These are phyloP conservation scores for Gouania willdenowi DNA, from an alignment of 2,797 vertebrate genomes.

Conservation along the genomic window DNA sequence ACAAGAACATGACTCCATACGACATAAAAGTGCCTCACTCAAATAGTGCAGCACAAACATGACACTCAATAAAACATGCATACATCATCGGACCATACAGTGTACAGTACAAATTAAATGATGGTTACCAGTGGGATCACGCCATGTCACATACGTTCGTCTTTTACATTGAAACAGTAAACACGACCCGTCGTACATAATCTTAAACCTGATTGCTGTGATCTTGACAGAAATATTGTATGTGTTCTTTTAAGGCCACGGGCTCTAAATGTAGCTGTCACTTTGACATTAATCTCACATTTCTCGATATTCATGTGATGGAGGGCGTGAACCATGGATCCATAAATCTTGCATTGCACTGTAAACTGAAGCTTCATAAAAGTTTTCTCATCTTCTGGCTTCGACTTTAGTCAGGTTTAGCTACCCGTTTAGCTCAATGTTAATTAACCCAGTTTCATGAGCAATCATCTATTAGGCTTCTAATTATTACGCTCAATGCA, in stretches of 20 bases:
- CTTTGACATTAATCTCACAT: constrained; percentile 55
- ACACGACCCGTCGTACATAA: constrained; percentile 8
- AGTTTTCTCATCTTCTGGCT: constrained; percentile 46
- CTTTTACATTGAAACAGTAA: constrained; percentile 5
- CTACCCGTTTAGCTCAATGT: constrained; percentile 45
- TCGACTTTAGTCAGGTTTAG: constrained; percentile 38
- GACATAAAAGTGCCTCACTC: too few relatives aligned
- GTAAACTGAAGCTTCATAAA: constrained; percentile 36
- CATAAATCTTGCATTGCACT: constrained; percentile 41
- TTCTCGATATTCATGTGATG: constrained; percentile 49
- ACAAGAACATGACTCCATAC: too few relatives aligned
- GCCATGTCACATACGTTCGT: background rate
- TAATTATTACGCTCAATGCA: constrained; percentile 58
- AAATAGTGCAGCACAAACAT: background rate
- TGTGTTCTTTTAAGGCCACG: constrained; percentile 22
- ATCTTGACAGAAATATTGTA: constrained; percentile 26
- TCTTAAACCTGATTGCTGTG: constrained; percentile 9
- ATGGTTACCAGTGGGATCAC: background rate
- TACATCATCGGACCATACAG: background rate
- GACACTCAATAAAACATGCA: constrained; percentile 4
- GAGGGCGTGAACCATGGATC: too few relatives aligned
- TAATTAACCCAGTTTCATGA: constrained; percentile 65
- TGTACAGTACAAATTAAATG: background rate
- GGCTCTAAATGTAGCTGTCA: constrained; percentile 33
- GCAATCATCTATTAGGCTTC: constrained; percentile 56